These are phyloP conservation scores for Heliconius charithonia DNA, from an alignment of 2,888 invertebrate genomes.

Conservation along the genomic window DNA sequence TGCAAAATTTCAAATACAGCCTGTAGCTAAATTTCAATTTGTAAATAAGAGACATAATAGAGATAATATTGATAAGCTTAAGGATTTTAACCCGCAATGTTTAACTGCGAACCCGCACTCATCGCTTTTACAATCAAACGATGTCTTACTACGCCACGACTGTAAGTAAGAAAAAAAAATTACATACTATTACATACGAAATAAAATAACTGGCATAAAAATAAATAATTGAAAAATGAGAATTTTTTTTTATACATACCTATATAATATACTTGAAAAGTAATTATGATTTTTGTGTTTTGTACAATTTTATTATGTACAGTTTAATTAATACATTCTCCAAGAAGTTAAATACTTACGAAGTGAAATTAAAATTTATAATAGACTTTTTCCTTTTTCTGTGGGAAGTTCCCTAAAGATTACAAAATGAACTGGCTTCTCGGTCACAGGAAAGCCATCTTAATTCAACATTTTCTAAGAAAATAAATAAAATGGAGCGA, in stretches of 20 bases:
- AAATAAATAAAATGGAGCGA: not conserved
- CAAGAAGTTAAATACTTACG: not conserved
- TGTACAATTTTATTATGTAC: too few species aligned
- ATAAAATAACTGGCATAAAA: too few species aligned
- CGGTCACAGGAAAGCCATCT: conserved; percentile 4
- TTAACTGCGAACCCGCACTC: too few species aligned
- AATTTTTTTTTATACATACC: too few species aligned
- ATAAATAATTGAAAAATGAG: too few species aligned
- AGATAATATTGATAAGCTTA: not conserved
- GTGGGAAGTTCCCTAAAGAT: not conserved
- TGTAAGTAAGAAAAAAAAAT: not conserved
- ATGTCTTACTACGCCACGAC: not conserved
- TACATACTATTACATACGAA: too few species aligned
- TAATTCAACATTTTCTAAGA: conserved; percentile 15
- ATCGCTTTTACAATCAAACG: not conserved
- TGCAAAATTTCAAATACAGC: too few species aligned
- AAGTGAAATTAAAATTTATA: conserved; percentile 14
- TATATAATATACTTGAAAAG: too few species aligned
- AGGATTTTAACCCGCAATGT: not conserved
- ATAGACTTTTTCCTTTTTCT: not conserved
- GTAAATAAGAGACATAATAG: not conserved
- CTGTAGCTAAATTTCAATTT: not conserved
- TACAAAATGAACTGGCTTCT: too few species aligned
- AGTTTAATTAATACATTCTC: not conserved
- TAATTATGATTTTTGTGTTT: too few species aligned